Evolutionary conservation across 2,797 vertebrate species (phyloP).

Genomic region (Hippoglossus hippoglossus): DNA sequence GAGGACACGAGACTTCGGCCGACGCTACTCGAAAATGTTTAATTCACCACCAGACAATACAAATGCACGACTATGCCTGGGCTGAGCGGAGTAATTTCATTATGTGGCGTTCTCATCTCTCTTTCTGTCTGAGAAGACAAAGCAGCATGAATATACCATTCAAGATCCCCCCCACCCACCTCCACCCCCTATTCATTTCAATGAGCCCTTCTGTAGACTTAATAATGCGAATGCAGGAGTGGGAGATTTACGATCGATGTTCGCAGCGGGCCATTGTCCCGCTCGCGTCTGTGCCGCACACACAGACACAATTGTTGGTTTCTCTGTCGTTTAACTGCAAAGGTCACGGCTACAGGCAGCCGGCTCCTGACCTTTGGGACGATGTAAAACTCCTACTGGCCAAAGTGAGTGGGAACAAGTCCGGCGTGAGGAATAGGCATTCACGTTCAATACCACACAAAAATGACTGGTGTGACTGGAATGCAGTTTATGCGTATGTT

Average conservation of each 20-base stretch:
- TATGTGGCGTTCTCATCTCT: conserved; percentile 39
- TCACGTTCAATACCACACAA: conserved; percentile 28
- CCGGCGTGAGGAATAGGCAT: conserved; percentile 2
- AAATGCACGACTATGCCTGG: conserved; percentile 30
- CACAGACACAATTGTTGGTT: conserved; percentile 56
- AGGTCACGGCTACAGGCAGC: conserved; percentile 47
- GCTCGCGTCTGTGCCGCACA: conserved; percentile 57
- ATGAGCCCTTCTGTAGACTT: conserved; percentile 51
- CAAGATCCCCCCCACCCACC: conserved; percentile 11
- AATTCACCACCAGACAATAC: neutral
- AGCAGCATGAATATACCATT: conserved; percentile 55
- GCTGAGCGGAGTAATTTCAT: conserved; percentile 48
- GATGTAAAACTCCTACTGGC: conserved; percentile 12
- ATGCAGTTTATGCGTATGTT: conserved; percentile 1
- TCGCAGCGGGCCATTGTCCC: conserved; percentile 61
- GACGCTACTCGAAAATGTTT: conserved; percentile 4
- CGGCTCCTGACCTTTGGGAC: conserved; percentile 50
- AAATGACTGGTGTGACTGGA: conserved; percentile 25
- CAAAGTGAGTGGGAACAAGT: conserved; percentile 40
- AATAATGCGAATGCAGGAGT: conserved; percentile 58
- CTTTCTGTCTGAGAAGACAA: conserved; percentile 41
- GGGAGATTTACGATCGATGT: conserved; percentile 72
- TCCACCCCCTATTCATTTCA: conserved; percentile 40
- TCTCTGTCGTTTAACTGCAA: conserved; percentile 36
- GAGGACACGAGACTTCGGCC: conserved; percentile 6